phyloP scores from a whole-genome alignment of 2,888 invertebrate genomes.

The Philhelius pedissequus region DNA sequence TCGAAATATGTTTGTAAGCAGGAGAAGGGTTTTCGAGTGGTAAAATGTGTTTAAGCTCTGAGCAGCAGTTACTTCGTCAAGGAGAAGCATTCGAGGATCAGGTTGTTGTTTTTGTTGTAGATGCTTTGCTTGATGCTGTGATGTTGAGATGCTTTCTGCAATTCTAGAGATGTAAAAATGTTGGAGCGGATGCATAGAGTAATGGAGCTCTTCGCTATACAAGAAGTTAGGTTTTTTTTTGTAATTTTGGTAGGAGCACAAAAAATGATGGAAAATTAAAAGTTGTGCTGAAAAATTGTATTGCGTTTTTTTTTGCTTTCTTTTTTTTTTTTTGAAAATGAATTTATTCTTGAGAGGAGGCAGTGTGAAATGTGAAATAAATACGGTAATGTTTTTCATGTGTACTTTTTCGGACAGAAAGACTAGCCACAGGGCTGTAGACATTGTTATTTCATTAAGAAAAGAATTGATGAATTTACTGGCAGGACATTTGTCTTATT shows the following conservation, averaged over 20 bases:
- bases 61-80: constrained; percentile 65
- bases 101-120: constrained; percentile 47
- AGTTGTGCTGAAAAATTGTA: constrained; percentile 58
- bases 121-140: constrained; percentile 25
- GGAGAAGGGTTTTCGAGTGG: constrained; percentile 58
- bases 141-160: constrained; percentile 59
- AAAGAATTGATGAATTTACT: constrained; percentile 55
- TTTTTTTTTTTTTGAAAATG: not conserved
- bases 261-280: constrained; percentile 64
- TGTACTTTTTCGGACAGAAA: constrained; percentile 35
- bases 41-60: constrained; percentile 68
- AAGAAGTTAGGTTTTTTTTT: not conserved
- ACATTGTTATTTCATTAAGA: constrained; percentile 63
- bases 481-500: not conserved
- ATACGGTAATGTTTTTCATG: constrained; percentile 43
- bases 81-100: constrained; percentile 66
- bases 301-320: constrained; percentile 42
- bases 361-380: constrained; percentile 32
- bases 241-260: constrained; percentile 6
- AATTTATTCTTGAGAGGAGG: not conserved
- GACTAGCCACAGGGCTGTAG: constrained; percentile 54
- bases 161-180: constrained; percentile 49
- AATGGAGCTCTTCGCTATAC: constrained; percentile 49
- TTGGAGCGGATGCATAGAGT: constrained; percentile 58
- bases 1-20: constrained; percentile 16